Base-by-base conservation (phyloP, 1,140 invertebrate species). In the Drosophila littoralis region DNA sequence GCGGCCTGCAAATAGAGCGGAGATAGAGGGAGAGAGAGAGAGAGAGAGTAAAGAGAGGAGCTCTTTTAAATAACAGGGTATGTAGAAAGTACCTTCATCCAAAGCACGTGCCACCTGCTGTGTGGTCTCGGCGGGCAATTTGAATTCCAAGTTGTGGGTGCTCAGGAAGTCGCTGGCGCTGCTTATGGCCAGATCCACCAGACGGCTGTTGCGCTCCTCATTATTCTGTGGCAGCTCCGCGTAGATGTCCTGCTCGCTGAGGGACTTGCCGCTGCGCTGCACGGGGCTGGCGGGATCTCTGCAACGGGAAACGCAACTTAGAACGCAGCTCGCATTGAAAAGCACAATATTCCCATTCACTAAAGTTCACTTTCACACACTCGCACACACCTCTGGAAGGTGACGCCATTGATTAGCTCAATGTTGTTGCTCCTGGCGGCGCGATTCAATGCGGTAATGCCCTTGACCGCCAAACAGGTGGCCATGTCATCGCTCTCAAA, bases 71-170 rank as follows among this genome's bases (percentile, higher is more conserved):
- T 1, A 4, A 5, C 40, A 17, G 7, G 8, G 1, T 5, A 5
- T 8, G 3, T 1, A 1, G 1, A 10, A 42, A 36, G 13, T 86
- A 95, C 94, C 95, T 94, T 95, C 95, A 84, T 93, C 93, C 38
- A 96, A 82, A 66, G 94, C 93, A 40, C 95, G 93, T 12, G 94
- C 93, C 50, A 95, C 79, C 59, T 92, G 88, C 77, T 94, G 92
- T 17, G 93, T 88, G 9, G 93, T 91, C 67, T 93, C 93, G 48
- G 94, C 90, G 36, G 94, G 93, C 50, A 95, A 70, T 81, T 94
- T 94, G 69, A 96, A 80, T 84, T 95, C 94, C 74, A 96, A 77
- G 68, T 93, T 94, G 91, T 95, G 94, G 28, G 92, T 93, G 74
- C 93, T 92, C 17, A 95, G 79, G 84, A 96, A 95, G 6, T 93